Conservation (phyloP, 2,797 vertebrate genomes). For the Epinephelus coioides region DNA sequence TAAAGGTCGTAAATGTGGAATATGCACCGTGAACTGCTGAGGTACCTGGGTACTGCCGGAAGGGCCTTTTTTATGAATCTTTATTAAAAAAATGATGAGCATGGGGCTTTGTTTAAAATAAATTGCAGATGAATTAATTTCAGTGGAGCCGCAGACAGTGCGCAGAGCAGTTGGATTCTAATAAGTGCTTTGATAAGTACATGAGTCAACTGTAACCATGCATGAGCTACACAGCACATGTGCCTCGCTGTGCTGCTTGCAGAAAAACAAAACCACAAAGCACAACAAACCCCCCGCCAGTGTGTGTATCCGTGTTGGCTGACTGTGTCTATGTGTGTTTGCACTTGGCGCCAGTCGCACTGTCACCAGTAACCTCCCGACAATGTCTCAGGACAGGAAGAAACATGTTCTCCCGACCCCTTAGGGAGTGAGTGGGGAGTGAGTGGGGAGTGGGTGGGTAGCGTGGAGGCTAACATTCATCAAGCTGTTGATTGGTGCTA, state of each 20-base stretch:
- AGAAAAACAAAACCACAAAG: slow-evolving; percentile 72
- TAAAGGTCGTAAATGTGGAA: slow-evolving; percentile 63
- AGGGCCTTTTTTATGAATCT: slow-evolving; percentile 68
- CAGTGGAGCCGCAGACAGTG: slow-evolving; percentile 10
- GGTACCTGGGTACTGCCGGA: slow-evolving; percentile 47
- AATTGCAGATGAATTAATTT: slow-evolving; percentile 60
- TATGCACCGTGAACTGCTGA: slow-evolving; percentile 50
- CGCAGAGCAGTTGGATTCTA: slow-evolving; percentile 29
- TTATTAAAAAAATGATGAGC: slow-evolving; percentile 71
- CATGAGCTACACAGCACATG: slow-evolving; percentile 46
- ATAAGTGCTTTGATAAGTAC: slow-evolving; percentile 55
- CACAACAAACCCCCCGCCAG: slow-evolving; percentile 74
- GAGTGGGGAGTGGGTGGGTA: slow-evolving; percentile 43
- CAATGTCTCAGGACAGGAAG: slow-evolving; percentile 76
- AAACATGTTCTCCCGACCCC: slow-evolving; percentile 76
- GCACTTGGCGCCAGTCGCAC: slow-evolving; percentile 74
- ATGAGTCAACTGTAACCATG: slow-evolving; percentile 36
- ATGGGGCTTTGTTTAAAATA: slow-evolving; percentile 61
- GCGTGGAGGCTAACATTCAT: slow-evolving; percentile 58
- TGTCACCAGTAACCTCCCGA: slow-evolving; percentile 74
- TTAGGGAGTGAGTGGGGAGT: slow-evolving; percentile 60
- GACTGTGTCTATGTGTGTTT: slow-evolving; percentile 36
- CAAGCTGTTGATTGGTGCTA: slow-evolving; percentile 78
- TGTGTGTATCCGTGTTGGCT: slow-evolving; percentile 52
- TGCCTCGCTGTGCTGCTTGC: slow-evolving; percentile 51